Base-by-base conservation (phyloP, 2,113 vertebrate species). In the Leptobrachium leishanense region DNA sequence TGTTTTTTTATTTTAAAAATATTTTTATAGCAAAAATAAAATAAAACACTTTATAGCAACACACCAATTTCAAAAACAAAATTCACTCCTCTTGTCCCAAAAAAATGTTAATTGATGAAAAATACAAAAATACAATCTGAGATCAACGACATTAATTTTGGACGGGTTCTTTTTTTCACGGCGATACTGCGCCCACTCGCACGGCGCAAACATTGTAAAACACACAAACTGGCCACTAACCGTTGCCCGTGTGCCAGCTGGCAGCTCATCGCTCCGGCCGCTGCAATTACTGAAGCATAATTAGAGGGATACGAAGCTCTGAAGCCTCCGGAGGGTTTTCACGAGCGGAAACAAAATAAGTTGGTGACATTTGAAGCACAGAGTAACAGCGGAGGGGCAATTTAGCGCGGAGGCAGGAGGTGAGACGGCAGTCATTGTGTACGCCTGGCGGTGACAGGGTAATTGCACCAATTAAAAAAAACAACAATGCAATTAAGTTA, bases 401-500 rank as follows among this genome's bases (percentile, higher is more conserved):
- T 13, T 67, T 67, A 20, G 59, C 4, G 7, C n/a, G 77, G 82
- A 81, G 77, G 80, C 74, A 82, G 73, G 42, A 82, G 77, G 72
- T 65, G 81, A 83, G 31, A 13, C 73, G 84, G 83, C 77, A 83
- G 66, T 43, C 85, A 78, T 84, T 86, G 69, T 79, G 65, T 41
- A 81, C 83, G 65, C 66, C 86, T 85, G 83, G 69, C 68, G 75
- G 79, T 84, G 81, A 88, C 88, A 77, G 81, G 83, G 63, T 87
- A 82, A 84, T 87, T 85, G 68, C 71, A 65, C 75, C 76, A 85
- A 86, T 88, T 83, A 89, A 87, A 84, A 82, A 79, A 83, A 82
- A 84, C 84, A 80, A 84, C 78, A 84, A 76, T 63, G 44, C 81
- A 89, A 89, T 85, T 86, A 88, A 42, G 82, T 85, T 86, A 88